A percentile compares a stretch with the other conserved stretches of the same genome.
Evolutionary conservation across 2,797 vertebrate species (phyloP).

Genomic region (Lagorchestes hirsutus): DNA sequence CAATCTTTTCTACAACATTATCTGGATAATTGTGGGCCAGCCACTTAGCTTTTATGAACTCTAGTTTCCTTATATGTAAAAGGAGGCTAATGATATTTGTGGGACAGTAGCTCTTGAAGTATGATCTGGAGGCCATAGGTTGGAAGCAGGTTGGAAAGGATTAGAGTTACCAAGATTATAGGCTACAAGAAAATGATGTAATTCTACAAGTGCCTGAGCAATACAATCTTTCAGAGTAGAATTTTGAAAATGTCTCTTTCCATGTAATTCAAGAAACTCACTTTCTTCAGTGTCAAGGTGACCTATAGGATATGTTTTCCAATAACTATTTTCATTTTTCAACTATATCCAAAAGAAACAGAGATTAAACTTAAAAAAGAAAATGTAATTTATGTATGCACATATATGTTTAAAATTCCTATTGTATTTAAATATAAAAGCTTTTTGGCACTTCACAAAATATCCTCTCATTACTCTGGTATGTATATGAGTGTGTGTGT

Average conservation of each 20-base stretch:
- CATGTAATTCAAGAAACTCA: slow-evolving; percentile 46
- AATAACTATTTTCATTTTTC: slow-evolving; percentile 11
- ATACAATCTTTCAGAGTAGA: slow-evolving; percentile 12
- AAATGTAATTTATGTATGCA: neutral
- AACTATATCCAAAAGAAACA: neutral
- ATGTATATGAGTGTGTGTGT: no score
- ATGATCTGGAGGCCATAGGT: no score
- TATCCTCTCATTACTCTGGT: no score
- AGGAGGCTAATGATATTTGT: no score
- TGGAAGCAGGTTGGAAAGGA: slow-evolving; percentile 37
- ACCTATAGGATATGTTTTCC: neutral
- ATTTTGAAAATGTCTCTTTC: neutral
- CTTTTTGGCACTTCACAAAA: no score
- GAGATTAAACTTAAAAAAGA: neutral
- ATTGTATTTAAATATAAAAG: no score
- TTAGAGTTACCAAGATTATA: slow-evolving; percentile 38
- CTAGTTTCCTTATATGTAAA: no score
- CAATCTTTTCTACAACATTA: neutral
- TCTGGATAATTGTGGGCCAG: no score
- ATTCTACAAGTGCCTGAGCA: slow-evolving; percentile 19
- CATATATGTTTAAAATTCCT: neutral
- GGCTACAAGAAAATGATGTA: slow-evolving; percentile 39
- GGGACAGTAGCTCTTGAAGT: no score
- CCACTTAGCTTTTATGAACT: no score
- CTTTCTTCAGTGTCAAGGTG: neutral